A percentile compares a stretch with the other conserved stretches of the same genome.
These are phyloP conservation scores for Stomatorhinus ivindoensis DNA, from an alignment of 2,113 vertebrate genomes.

Conservation along the genomic window DNA sequence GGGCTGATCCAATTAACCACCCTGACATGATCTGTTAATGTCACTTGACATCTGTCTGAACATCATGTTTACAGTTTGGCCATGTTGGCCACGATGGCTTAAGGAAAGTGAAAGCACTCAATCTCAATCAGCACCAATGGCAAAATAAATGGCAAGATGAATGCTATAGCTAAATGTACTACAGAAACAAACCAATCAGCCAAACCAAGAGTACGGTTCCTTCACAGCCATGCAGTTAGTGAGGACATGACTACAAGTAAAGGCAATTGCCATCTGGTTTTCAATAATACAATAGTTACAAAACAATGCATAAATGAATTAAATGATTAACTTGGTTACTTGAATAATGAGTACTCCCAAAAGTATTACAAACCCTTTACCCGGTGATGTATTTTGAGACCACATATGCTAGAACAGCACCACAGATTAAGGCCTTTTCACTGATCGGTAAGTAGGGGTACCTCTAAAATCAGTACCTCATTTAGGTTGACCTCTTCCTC, in stretches of 20 bases:
- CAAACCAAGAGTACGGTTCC: not conserved
- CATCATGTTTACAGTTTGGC: not conserved
- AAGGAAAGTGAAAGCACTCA: not conserved
- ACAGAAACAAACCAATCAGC: not conserved
- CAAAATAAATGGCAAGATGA: not conserved
- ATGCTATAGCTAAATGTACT: not conserved
- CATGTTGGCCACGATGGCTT: not conserved
- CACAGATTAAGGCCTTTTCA: not conserved
- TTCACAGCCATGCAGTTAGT: not conserved
- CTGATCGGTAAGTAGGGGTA: not conserved
- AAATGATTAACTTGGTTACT: not conserved
- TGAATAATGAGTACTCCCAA: not conserved
- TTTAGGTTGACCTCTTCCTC: constrained; percentile 60
- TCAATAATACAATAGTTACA: not conserved
- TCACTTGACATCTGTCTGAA: not conserved
- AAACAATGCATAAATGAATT: not conserved
- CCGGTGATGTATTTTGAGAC: not conserved
- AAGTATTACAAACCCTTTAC: not conserved
- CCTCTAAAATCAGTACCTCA: constrained; percentile 63
- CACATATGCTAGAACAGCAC: not conserved
- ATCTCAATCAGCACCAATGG: not conserved
- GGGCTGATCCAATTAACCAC: not conserved
- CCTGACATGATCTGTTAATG: not conserved
- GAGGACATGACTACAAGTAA: not conserved
- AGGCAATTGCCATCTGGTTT: not conserved